These are phyloP conservation scores for Sclerodermus sp. DNA, from an alignment of 2,888 invertebrate species.

Conservation along the genomic window DNA sequence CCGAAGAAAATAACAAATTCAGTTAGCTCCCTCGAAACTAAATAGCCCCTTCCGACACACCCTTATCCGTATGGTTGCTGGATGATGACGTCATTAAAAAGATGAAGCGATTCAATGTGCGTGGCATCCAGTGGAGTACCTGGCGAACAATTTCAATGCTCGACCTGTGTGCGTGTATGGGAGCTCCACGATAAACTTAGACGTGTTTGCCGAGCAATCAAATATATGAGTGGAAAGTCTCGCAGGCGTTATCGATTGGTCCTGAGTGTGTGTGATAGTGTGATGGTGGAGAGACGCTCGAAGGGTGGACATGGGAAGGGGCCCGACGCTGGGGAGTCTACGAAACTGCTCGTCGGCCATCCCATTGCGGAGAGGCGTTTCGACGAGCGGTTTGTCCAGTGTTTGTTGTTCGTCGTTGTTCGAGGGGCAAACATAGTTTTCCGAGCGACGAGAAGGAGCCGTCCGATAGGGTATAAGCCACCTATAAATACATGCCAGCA, in stretches of 20 bases:
- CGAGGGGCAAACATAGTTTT: conserved; percentile 48
- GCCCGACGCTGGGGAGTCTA: conserved; percentile 20
- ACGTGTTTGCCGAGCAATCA: conserved; percentile 56
- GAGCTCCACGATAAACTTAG: conserved; percentile 50
- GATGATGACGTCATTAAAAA: conserved; percentile 8
- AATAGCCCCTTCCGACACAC: too few species aligned
- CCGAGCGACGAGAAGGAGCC: conserved; percentile 30
- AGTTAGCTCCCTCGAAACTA: too few species aligned
- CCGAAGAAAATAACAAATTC: too few species aligned
- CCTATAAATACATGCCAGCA: background rate
- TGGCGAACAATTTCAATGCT: conserved; percentile 25
- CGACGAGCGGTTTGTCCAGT: conserved; percentile 37
- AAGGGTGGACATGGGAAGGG: conserved; percentile 7
- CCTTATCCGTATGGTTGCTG: too few species aligned
- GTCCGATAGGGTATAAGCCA: conserved; percentile 6
- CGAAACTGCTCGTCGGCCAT: conserved; percentile 38
- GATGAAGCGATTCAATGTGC: background rate
- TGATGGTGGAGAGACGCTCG: conserved; percentile 9
- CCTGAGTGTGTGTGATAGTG: conserved; percentile 16
- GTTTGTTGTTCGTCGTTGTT: conserved; percentile 49
- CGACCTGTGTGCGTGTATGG: background rate
- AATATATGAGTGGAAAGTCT: conserved; percentile 56
- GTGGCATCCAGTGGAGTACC: background rate
- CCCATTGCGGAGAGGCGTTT: conserved; percentile 27
- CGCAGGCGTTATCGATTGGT: conserved; percentile 47